Evolutionary conservation across 2,797 vertebrate genomes (phyloP), one percentile per base, ranked within the genome.

Genomic region (Discoglossus pictus): DNA sequence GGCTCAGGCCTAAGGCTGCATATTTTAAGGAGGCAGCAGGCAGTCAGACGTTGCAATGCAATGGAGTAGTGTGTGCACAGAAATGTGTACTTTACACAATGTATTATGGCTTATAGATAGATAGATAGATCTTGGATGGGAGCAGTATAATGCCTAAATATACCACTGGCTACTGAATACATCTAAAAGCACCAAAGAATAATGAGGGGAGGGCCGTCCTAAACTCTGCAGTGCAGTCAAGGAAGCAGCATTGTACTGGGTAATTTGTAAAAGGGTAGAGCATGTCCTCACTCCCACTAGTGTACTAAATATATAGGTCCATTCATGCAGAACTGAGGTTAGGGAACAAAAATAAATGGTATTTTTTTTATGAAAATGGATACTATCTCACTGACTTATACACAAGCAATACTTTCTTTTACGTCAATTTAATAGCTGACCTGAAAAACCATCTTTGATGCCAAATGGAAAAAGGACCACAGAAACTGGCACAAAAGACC

Each of bases 201-300:
- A 35, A 27, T 8, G 34, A 38, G 24, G 55, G 38, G 50, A 43
- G 46, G 48, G 47, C 7, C 7, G 7, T 9, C 18, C 38, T 52
- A 7, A 54, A 38, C 4, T 20, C 65, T 68, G 65, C 65, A 68
- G 53, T 68, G 56, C 65, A 68, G 65, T 60, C n/a, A 18, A 25
- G 31, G 16, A 55, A 24, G 42, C 25, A 1, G 34, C 23, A 34
- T 42, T 23, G 17, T 9, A 43, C 40, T n/a, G n/a, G n/a, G n/a
- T n/a, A n/a, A n/a, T n/a, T n/a, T n/a, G n/a, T n/a, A n/a, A n/a
- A n/a, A n/a, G n/a, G n/a, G n/a, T n/a, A n/a, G n/a, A n/a, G n/a
- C n/a, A n/a, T n/a, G n/a, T n/a, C n/a, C n/a, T n/a, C n/a, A n/a
- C n/a, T n/a, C n/a, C n/a, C n/a, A 54, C 61, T 61, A 68, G 31